Evolutionary conservation across 2,113 vertebrate genomes (phyloP).

Genomic region (Callospermophilus lateralis): DNA sequence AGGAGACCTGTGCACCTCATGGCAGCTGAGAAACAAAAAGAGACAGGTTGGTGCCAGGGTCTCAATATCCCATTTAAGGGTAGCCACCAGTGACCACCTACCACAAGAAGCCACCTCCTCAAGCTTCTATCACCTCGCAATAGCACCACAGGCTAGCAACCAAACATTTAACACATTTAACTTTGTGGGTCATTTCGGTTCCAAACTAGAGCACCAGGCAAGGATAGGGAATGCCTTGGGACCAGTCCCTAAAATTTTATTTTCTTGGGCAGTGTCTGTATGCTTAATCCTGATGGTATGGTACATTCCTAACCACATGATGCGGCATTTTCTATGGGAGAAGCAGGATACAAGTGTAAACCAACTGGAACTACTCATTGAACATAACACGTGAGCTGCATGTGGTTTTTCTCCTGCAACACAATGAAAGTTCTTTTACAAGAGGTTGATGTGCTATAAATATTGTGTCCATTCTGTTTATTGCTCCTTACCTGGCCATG

Average conservation of each 20-base stretch:
- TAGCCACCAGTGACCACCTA: neutral
- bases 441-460: constrained; percentile 17
- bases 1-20: neutral
- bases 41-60: neutral
- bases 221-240: neutral
- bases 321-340: neutral
- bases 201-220: neutral
- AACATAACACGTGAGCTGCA: neutral
- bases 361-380: neutral
- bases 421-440: neutral
- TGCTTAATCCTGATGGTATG: neutral
- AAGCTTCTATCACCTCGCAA: neutral
- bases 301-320: neutral
- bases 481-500: neutral
- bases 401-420: neutral
- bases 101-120: neutral
- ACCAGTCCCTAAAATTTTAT: neutral
- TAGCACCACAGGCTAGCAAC: neutral
- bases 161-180: neutral
- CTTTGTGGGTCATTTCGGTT: neutral
- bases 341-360: neutral
- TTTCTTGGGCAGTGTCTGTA: neutral
- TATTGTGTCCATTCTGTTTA: neutral
- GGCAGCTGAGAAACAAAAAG: neutral
- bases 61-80: neutral